These are phyloP conservation scores for Chalcosyrphus nemorum DNA, from an alignment of 2,888 invertebrate species.

Conservation along the genomic window DNA sequence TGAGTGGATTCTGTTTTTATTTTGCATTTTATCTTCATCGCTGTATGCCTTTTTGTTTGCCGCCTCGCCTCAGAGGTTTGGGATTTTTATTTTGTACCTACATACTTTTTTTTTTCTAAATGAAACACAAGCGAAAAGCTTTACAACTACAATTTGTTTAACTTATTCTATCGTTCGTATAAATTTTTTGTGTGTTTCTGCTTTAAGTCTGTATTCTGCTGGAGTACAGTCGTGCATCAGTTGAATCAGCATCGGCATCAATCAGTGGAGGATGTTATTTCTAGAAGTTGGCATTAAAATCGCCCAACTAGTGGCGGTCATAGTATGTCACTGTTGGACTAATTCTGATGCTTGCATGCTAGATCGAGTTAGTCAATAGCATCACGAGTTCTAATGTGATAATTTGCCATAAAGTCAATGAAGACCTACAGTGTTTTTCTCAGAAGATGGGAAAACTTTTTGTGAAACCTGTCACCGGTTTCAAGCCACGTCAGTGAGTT, in stretches of 20 bases:
- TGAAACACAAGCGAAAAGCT: slow-evolving; percentile 30
- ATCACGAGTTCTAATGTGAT: slow-evolving; percentile 34
- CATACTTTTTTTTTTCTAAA: slow-evolving; percentile 10
- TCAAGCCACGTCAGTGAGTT: slow-evolving; percentile 63
- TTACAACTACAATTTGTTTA: slow-evolving; percentile 32
- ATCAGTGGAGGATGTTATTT: neutral
- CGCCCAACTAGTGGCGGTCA: neutral
- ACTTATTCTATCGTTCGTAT: slow-evolving; percentile 1
- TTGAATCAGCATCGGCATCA: slow-evolving; percentile 1
- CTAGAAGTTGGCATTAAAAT: slow-evolving; percentile 9
- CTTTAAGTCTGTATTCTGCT: neutral
- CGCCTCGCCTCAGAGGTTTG: neutral
- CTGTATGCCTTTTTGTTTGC: neutral
- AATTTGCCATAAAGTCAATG: slow-evolving; percentile 22
- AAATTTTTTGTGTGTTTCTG: slow-evolving; percentile 1
- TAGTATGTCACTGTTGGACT: neutral
- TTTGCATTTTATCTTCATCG: slow-evolving; percentile 20
- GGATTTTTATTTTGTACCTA: slow-evolving; percentile 4
- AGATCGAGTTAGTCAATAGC: slow-evolving; percentile 36
- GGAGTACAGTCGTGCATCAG: slow-evolving; percentile 50
- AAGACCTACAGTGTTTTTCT: slow-evolving; percentile 12
- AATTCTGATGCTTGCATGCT: neutral
- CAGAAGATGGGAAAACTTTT: slow-evolving; percentile 1
- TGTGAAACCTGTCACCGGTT: slow-evolving; percentile 39
- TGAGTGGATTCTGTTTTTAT: slow-evolving; percentile 42